A percentile compares a stretch with the other conserved stretches of the same genome.
Conservation (phyloP, 2,113 vertebrate genomes). For the Martes martes region DNA sequence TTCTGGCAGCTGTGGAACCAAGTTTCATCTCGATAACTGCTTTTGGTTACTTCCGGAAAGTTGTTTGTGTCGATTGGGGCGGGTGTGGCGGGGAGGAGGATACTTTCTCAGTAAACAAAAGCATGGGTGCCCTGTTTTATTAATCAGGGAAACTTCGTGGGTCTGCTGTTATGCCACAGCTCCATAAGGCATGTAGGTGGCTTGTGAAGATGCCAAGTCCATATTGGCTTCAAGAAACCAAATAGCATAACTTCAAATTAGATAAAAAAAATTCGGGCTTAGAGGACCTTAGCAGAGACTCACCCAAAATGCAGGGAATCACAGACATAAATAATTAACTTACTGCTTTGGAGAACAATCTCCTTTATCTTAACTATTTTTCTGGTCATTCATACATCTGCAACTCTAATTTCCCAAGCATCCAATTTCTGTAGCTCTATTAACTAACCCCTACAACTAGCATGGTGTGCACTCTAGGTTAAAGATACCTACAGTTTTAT, state of each 20-base stretch:
- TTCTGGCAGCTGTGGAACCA: neutral
- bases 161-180: conserved; percentile 50
- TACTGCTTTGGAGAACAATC: neutral
- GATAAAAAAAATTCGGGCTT: neutral
- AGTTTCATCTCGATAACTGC: neutral
- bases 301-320: conserved; percentile 3
- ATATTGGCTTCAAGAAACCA: conserved; percentile 17
- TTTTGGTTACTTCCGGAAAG: conserved; percentile 54
- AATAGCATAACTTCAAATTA: conserved; percentile 4
- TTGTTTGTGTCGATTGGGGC: neutral
- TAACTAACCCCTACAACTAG: neutral
- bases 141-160: neutral
- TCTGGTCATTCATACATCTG: neutral
- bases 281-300: neutral
- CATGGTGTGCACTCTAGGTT: neutral
- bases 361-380: neutral
- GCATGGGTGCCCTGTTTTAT: neutral
- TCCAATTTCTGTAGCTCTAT: neutral
- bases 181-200: conserved; percentile 51
- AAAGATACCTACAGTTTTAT: neutral
- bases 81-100: neutral
- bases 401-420: neutral
- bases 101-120: conserved; percentile 31
- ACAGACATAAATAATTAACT: neutral
- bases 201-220: conserved; percentile 9